Conservation (phyloP, 2,797 vertebrate species). For the Podarcis siculus region DNA sequence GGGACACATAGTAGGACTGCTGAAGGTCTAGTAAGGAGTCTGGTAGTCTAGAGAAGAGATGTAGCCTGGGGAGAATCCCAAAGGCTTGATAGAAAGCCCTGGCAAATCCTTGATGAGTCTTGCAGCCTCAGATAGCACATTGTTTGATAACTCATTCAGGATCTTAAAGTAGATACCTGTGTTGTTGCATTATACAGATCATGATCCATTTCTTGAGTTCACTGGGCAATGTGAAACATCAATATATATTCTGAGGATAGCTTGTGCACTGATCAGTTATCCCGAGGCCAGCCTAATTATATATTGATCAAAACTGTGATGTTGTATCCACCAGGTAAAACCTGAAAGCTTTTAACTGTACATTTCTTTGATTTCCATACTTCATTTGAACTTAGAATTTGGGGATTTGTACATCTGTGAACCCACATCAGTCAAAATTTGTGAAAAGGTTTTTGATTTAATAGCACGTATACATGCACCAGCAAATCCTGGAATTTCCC, state of each 20-base stretch:
- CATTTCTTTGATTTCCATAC: constrained; percentile 13
- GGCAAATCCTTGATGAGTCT: neutral
- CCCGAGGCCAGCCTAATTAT: constrained; percentile 12
- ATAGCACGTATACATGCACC: neutral
- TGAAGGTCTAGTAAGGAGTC: no score
- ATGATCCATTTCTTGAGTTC: neutral
- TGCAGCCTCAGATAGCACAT: no score
- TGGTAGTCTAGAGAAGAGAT: no score
- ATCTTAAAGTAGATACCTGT: neutral
- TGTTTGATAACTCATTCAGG: neutral
- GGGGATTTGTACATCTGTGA: constrained; percentile 11
- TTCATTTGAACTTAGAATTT: constrained; percentile 21
- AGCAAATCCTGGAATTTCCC: constrained; percentile 15
- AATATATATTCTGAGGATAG: neutral
- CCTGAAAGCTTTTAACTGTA: neutral
- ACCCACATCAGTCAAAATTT: constrained; percentile 2
- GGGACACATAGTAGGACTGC: no score
- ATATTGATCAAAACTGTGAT: constrained; percentile 23
- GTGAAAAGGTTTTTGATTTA: constrained; percentile 7
- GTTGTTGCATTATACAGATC: neutral
- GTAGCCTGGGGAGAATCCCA: no score
- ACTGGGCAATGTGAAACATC: neutral
- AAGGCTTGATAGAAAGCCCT: no score
- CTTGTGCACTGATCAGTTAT: neutral
- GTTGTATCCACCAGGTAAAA: constrained; percentile 5